These are phyloP conservation scores for Sclerodermus sp. DNA, from an alignment of 2,888 invertebrate genomes.

Conservation along the genomic window DNA sequence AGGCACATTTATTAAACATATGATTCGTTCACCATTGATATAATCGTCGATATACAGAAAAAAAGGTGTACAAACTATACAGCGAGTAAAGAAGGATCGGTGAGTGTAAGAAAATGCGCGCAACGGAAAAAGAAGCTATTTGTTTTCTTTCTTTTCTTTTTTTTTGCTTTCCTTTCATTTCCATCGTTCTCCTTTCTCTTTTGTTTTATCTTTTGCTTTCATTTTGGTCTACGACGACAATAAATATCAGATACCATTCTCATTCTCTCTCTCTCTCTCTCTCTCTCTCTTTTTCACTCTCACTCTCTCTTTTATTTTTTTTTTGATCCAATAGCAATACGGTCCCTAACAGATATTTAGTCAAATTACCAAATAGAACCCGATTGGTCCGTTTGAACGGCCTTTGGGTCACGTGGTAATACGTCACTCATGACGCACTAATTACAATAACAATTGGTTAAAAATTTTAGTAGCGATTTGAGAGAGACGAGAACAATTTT, in stretches of 20 bases:
- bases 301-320: background rate
- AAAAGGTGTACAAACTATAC: slow-evolving; percentile 38
- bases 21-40: slow-evolving; percentile 53
- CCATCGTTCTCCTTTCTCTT: background rate
- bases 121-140: too few relatives aligned
- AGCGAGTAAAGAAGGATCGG: slow-evolving; percentile 35
- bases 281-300: background rate
- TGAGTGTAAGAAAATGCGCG: slow-evolving; percentile 10
- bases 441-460: too few relatives aligned
- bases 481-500: slow-evolving; percentile 20
- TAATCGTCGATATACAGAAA: slow-evolving; percentile 55
- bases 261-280: background rate
- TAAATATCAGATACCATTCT: background rate
- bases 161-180: slow-evolving; percentile 1
- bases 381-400: too few relatives aligned
- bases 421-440: too few relatives aligned
- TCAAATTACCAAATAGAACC: too few relatives aligned
- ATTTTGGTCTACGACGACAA: background rate
- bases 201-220: background rate
- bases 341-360: too few relatives aligned
- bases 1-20: slow-evolving; percentile 58
- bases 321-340: too few relatives aligned
- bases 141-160: background rate
- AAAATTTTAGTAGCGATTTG: too few relatives aligned
- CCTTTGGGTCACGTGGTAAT: too few relatives aligned